Evolutionary conservation across 2,888 invertebrate genomes (phyloP), one percentile per base, ranked within the genome.

Genomic region (Gymnocheta viridis): DNA sequence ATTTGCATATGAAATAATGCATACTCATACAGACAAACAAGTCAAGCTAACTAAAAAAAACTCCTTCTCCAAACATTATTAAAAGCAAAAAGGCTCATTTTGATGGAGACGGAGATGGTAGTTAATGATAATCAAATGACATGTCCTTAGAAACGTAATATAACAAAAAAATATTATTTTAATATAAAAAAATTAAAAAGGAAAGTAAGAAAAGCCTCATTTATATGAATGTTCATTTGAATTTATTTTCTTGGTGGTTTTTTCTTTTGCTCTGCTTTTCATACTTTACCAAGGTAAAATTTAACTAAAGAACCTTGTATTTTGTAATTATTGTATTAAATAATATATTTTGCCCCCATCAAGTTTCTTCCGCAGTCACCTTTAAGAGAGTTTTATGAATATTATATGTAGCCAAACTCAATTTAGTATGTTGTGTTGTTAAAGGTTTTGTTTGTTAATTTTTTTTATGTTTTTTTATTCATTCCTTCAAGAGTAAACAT

Each of bases 1-100:
- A 90, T 89, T 90, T 90, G 88, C 90, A 89, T 90, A 90, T 86
- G 88, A 90, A 89, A 89, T 88, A 83, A 83, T 83, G 77, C 82
- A 82, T 58, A 56, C 17, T 60, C 38, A 56, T 58, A 62, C 56
- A 29, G 38, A n/a, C 32, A 79, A 54, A 56, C 44, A 54, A 62
- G 10, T 29, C 32, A n/a, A 51, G 49, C 38, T 47, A 58, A 58
- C 19, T 35, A 5, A 60, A 54, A 19, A 78, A 17, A 24, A 14
- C 56, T 47, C 49, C 35, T 7, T 17, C 4, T 44, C 7, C 12
- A 32, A 35, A 27, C 24, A 60, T 41, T 27, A 17, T 51, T 14
- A 22, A 27, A 47, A 74, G 4, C 4, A 70, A 70, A n/a, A 41
- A 22, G 9, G 7, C 54, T 41, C 22, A 32, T 47, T 66, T 64